Evolutionary conservation across 2,113 vertebrate species (phyloP).

Genomic region (Elachura formosa): DNA sequence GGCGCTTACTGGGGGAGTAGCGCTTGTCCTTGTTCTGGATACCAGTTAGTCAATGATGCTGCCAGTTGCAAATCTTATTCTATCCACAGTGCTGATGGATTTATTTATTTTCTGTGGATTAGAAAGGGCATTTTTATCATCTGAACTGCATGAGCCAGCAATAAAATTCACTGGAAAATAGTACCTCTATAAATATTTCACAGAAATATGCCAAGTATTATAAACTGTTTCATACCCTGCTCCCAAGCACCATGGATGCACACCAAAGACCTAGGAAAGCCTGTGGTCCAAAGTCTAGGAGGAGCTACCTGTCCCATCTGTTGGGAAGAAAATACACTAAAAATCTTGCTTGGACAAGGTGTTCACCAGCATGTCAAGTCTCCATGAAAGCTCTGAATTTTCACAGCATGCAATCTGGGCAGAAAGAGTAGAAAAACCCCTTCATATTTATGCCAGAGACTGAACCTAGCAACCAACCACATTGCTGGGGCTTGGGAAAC

Average conservation of each 20-base stretch:
- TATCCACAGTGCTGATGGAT: neutral
- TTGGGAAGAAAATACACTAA: neutral
- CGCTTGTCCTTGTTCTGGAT: neutral
- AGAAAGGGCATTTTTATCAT: neutral
- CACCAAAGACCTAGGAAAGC: neutral
- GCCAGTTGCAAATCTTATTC: neutral
- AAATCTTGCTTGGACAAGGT: neutral
- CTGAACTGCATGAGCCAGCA: neutral
- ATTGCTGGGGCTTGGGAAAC: neutral
- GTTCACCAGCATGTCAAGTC: neutral
- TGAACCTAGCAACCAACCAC: neutral
- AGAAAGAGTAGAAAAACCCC: neutral
- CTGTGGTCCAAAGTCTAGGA: neutral
- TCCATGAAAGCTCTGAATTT: neutral
- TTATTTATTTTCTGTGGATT: neutral
- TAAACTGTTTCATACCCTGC: neutral
- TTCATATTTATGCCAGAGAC: neutral
- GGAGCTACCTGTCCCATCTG: neutral
- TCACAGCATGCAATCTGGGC: neutral
- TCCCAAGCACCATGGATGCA: neutral
- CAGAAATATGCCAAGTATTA: neutral
- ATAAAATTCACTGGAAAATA: neutral
- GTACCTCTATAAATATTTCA: neutral
- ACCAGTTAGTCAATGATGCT: accelerated
- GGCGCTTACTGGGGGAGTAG: neutral